phyloP scores from a whole-genome alignment of 92 coral and sea anemone species.

The Porites lobata region DNA sequence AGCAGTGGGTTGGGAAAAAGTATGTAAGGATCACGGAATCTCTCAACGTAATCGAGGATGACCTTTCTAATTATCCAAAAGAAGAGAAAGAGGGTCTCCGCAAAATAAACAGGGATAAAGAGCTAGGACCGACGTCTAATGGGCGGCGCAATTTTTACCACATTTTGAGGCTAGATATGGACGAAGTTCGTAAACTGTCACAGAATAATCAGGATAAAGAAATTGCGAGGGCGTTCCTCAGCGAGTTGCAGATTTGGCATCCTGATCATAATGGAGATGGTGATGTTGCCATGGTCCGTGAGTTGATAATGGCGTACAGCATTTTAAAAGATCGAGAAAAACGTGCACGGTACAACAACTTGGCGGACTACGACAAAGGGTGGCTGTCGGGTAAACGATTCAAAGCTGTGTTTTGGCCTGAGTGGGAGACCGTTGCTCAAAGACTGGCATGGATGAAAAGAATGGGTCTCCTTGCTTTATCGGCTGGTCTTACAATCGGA shows the following conservation, averaged over 20 bases:
- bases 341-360: slow-evolving; percentile 57
- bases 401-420: slow-evolving; percentile 60
- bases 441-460: slow-evolving; percentile 12
- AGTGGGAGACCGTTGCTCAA: slow-evolving; percentile 62
- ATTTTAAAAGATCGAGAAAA: slow-evolving; percentile 30
- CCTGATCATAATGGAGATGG: slow-evolving; percentile 54
- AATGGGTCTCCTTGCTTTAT: slow-evolving; percentile 2
- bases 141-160: slow-evolving; percentile 51
- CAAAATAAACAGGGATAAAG: slow-evolving; percentile 37
- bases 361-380: slow-evolving; percentile 62
- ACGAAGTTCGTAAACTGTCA: slow-evolving; percentile 48
- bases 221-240: slow-evolving; percentile 34
- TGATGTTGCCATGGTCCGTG: slow-evolving; percentile 41
- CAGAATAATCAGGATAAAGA: slow-evolving; percentile 21
- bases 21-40: no score
- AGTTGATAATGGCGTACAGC: slow-evolving; percentile 44
- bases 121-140: background rate
- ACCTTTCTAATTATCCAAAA: slow-evolving; percentile 25
- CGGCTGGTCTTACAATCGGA: slow-evolving; percentile 9
- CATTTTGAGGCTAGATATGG: slow-evolving; percentile 54
- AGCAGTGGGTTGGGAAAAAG: no score
- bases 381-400: slow-evolving; percentile 36
- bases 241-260: slow-evolving; percentile 67
- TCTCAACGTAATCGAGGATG: no score
- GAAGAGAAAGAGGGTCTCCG: slow-evolving; percentile 60